Conservation (phyloP, 2,797 vertebrate genomes). For the Malacoraja senta region DNA sequence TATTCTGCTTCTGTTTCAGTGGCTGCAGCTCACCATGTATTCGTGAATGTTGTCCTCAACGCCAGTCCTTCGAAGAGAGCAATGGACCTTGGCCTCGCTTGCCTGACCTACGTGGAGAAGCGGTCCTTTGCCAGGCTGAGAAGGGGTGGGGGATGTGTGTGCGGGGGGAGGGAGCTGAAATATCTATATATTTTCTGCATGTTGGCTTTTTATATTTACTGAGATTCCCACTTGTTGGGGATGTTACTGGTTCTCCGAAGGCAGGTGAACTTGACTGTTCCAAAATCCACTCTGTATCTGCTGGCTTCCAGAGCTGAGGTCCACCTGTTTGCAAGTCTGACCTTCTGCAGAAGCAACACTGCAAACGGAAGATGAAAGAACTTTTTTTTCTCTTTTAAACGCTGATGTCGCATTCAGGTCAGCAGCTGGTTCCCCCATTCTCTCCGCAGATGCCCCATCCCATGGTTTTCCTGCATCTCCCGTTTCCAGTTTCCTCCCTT, state of each 20-base stretch:
- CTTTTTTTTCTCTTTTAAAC: neutral
- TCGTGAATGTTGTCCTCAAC: conserved; percentile 56
- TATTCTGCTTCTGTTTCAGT: conserved; percentile 55
- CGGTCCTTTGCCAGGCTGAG: conserved; percentile 30
- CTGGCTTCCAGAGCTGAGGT: neutral
- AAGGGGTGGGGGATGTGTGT: neutral
- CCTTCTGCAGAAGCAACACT: neutral
- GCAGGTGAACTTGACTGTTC: neutral
- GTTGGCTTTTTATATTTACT: neutral
- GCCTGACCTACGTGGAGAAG: neutral
- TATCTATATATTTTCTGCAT: conserved; percentile 24
- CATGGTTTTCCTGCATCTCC: neutral
- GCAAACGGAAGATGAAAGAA: neutral
- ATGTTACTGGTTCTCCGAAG: neutral
- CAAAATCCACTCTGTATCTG: neutral
- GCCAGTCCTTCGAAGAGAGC: neutral
- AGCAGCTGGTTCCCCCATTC: neutral
- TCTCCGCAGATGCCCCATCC: neutral
- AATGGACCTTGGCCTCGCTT: neutral
- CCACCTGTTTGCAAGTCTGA: no score
- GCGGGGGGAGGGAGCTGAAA: neutral
- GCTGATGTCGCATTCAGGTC: neutral
- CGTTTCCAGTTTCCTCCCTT: neutral
- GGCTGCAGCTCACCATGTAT: conserved; percentile 87
- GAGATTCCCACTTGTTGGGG: neutral